These are phyloP conservation scores for Aleiodes alternator DNA, from an alignment of 2,888 invertebrate genomes.

Conservation along the genomic window DNA sequence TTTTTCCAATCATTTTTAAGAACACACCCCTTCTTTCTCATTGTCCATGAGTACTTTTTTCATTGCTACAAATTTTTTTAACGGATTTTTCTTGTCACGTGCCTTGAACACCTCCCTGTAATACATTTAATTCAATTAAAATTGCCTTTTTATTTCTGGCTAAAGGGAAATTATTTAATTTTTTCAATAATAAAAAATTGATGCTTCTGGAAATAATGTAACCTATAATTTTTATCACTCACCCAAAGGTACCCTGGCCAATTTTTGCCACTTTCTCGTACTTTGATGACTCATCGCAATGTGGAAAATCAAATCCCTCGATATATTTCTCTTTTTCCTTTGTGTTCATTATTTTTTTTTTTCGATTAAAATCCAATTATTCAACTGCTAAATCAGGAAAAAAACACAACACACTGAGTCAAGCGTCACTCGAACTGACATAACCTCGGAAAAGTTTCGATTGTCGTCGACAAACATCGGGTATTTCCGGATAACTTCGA, in stretches of 20 bases:
- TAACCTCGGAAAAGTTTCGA: too few relatives aligned
- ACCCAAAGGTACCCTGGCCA: constrained; percentile 99
- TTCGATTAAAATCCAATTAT: too few relatives aligned
- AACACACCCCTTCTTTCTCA: constrained; percentile 96
- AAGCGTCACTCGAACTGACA: too few relatives aligned
- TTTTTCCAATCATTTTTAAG: neutral
- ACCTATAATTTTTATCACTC: constrained; percentile 65
- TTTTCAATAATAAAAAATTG: neutral
- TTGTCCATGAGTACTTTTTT: constrained; percentile 99
- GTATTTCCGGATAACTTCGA: too few relatives aligned
- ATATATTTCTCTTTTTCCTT: constrained; percentile 80
- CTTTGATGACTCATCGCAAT: constrained; percentile 93
- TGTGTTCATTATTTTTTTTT: constrained; percentile 70
- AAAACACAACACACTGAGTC: too few relatives aligned
- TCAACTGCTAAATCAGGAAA: too few relatives aligned
- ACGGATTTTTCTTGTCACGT: constrained; percentile 87
- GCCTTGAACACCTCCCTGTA: constrained; percentile 98
- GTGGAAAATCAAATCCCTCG: constrained; percentile 89
- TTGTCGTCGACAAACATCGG: too few relatives aligned
- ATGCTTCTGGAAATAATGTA: constrained; percentile 31
- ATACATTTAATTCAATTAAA: constrained; percentile 18
- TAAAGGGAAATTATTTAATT: constrained; percentile 14
- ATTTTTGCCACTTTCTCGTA: constrained; percentile 99
- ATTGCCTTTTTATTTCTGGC: constrained; percentile 22
- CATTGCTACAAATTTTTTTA: constrained; percentile 94